phyloP scores from a whole-genome alignment of 2,888 invertebrate species.

The Rhaphigaster nebulosa region DNA sequence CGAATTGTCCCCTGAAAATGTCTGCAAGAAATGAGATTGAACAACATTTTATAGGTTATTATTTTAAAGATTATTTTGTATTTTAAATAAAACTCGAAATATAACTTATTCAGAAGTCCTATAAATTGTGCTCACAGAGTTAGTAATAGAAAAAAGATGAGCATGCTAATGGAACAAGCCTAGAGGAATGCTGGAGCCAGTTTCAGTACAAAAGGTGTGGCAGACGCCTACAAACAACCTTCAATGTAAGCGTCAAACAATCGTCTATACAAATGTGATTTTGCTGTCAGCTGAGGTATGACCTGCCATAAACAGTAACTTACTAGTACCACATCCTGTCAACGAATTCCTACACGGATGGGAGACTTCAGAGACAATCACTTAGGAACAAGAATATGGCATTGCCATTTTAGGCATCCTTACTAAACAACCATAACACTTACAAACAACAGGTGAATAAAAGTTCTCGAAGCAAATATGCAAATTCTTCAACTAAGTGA shows the following conservation, averaged over 20 bases:
- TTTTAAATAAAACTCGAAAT: too few species aligned
- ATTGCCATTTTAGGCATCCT: neutral
- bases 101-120: too few species aligned
- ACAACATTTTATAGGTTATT: too few species aligned
- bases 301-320: constrained; percentile 32
- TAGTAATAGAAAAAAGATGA: neutral
- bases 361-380: neutral
- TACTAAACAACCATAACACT: neutral
- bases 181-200: neutral
- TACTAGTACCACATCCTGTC: neutral
- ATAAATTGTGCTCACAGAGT: neutral
- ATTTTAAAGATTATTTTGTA: too few species aligned
- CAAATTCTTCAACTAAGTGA: neutral
- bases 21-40: too few species aligned
- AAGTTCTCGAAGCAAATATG: neutral
- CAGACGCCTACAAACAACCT: constrained; percentile 37
- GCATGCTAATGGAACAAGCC: neutral
- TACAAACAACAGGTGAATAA: neutral
- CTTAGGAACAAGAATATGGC: neutral
- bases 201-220: neutral
- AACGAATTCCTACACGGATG: neutral
- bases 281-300: neutral
- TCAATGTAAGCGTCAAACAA: constrained; percentile 25
- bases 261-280: constrained; percentile 37
- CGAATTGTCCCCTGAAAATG: too few species aligned